These are phyloP conservation scores for Brachystomella parvula DNA, from an alignment of 1,140 invertebrate species.

Conservation along the genomic window DNA sequence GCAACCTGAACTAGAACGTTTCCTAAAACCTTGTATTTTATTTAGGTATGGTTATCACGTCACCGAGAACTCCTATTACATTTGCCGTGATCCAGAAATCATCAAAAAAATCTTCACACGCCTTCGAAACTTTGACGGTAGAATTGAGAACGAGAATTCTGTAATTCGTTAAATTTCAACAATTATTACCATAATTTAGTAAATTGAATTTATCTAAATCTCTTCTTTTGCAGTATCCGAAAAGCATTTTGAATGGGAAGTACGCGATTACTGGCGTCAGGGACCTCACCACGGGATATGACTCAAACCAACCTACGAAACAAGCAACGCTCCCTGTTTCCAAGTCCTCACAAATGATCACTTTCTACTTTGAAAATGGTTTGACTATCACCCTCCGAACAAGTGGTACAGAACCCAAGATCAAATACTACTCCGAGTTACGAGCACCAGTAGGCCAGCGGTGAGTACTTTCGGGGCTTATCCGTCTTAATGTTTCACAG, in stretches of 20 bases:
- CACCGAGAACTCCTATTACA: slow-evolving; percentile 77
- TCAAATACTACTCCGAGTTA: slow-evolving; percentile 95
- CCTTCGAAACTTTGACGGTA: slow-evolving; percentile 60
- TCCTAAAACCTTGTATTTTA: neutral
- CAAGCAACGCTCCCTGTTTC: slow-evolving; percentile 69
- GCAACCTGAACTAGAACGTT: neutral
- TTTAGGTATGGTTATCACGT: slow-evolving; percentile 72
- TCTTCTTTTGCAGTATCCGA: slow-evolving; percentile 60
- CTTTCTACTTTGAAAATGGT: slow-evolving; percentile 83
- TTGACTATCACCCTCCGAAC: slow-evolving; percentile 80
- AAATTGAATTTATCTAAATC: slow-evolving; percentile 16
- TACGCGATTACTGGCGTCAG: slow-evolving; percentile 62
- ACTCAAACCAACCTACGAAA: slow-evolving; percentile 62
- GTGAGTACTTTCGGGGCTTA: slow-evolving; percentile 15
- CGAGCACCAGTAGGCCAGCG: slow-evolving; percentile 44
- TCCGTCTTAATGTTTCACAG: slow-evolving; percentile 21
- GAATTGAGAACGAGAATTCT: neutral
- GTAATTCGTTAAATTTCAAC: slow-evolving; percentile 52
- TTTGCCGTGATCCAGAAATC: slow-evolving; percentile 64
- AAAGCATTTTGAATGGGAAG: slow-evolving; percentile 56
- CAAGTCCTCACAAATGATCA: slow-evolving; percentile 87
- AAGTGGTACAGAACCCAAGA: slow-evolving; percentile 97
- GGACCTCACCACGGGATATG: slow-evolving; percentile 84
- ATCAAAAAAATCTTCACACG: slow-evolving; percentile 73
- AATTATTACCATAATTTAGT: slow-evolving; percentile 21